These are phyloP conservation scores for Heliothis subflexa DNA, from an alignment of 1,140 invertebrate genomes.

Conservation along the genomic window DNA sequence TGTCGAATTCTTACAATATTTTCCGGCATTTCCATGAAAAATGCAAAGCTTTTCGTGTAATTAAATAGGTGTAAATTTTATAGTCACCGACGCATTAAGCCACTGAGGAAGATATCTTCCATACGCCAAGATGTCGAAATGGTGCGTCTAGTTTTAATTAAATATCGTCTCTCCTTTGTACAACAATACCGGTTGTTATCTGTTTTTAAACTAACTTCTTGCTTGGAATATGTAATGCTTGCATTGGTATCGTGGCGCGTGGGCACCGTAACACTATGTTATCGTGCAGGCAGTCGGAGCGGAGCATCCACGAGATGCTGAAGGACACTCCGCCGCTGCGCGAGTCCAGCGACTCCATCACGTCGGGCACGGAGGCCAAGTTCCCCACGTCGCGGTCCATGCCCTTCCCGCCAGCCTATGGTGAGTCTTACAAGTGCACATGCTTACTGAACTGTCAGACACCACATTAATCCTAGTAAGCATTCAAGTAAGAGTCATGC, in stretches of 20 bases:
- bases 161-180: not conserved
- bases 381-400: conserved; percentile 83
- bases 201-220: conserved; percentile 27
- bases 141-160: conserved; percentile 63
- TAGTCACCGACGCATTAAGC: not conserved
- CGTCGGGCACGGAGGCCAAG: conserved; percentile 89
- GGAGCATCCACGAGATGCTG: conserved; percentile 95
- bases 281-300: conserved; percentile 86
- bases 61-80: not conserved
- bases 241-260: no score
- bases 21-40: conserved; percentile 2
- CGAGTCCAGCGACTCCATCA: conserved; percentile 91
- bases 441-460: not conserved
- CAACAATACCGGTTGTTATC: conserved; percentile 1
- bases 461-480: no score
- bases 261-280: not conserved
- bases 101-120: not conserved
- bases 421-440: conserved; percentile 58
- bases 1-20: conserved; percentile 36
- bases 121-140: conserved; percentile 74
- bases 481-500: no score
- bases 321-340: conserved; percentile 93
- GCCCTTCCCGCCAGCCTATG: conserved; percentile 83
- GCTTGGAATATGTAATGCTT: not conserved
- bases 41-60: conserved; percentile 26